phyloP scores from a whole-genome alignment of 2,888 invertebrate genomes.

The Uropetala carovei region DNA sequence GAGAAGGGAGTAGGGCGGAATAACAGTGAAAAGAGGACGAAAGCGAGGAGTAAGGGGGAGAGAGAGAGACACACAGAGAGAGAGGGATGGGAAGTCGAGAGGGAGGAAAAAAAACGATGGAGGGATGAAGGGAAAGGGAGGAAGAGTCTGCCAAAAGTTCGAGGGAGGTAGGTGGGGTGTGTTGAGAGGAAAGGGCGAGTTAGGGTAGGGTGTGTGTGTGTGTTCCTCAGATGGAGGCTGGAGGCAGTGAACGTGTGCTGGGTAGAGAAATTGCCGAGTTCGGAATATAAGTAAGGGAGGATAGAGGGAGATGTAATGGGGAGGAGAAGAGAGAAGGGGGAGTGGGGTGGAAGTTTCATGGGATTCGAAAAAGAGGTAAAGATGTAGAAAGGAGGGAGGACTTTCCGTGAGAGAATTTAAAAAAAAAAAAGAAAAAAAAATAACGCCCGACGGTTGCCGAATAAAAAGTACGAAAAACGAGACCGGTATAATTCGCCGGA shows the following conservation, averaged over 20 bases:
- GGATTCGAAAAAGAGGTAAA: not conserved
- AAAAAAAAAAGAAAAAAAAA: not conserved
- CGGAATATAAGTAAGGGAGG: not conserved
- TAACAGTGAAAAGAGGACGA: not conserved
- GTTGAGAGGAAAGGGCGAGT: not conserved
- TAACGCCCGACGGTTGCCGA: too few species aligned
- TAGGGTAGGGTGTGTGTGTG: conserved; percentile 32
- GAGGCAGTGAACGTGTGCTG: conserved; percentile 50
- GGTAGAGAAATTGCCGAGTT: conserved; percentile 50
- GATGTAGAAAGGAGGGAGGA: not conserved
- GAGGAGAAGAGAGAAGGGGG: not conserved
- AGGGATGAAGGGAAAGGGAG: not conserved
- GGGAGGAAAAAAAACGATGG: not conserved
- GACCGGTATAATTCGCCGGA: too few species aligned
- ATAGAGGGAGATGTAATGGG: not conserved
- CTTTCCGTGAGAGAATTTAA: not conserved
- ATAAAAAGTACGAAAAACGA: too few species aligned
- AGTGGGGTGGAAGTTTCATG: not conserved
- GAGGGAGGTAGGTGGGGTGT: not conserved
- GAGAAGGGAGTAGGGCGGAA: not conserved
- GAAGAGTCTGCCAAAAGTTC: not conserved
- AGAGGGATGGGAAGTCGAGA: not conserved
- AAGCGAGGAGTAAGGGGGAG: not conserved
- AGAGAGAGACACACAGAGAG: not conserved
- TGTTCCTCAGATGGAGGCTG: conserved; percentile 52